Conservation (phyloP, 2,888 invertebrate species). For the Linnaemya tessellans region DNA sequence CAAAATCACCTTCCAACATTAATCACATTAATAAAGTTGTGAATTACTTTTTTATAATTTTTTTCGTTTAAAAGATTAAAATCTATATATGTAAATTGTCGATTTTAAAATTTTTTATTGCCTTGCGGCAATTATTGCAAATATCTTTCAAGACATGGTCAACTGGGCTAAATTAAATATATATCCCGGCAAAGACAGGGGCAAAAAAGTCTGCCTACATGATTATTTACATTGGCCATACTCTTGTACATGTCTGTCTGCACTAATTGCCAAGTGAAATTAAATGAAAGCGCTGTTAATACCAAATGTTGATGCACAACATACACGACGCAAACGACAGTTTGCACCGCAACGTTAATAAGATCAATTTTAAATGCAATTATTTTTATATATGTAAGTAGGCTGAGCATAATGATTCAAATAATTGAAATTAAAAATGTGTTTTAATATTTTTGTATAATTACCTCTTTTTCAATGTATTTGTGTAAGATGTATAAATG, state of each 20-base stretch:
- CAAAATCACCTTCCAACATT: too few species aligned
- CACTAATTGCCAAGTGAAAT: slow-evolving; percentile 63
- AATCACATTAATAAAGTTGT: too few species aligned
- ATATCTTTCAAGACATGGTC: not conserved
- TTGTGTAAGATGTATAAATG: too few species aligned
- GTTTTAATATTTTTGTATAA: not conserved
- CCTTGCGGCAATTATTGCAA: not conserved
- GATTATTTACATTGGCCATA: slow-evolving; percentile 45
- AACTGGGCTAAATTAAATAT: slow-evolving; percentile 18
- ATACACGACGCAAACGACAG: slow-evolving; percentile 17
- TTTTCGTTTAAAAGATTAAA: too few species aligned
- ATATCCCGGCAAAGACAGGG: not conserved
- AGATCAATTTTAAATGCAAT: slow-evolving; percentile 33
- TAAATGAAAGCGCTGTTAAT: slow-evolving; percentile 61
- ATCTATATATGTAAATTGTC: too few species aligned
- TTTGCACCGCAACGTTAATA: slow-evolving; percentile 15
- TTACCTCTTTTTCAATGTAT: not conserved
- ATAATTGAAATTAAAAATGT: not conserved
- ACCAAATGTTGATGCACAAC: not conserved
- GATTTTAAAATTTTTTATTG: not conserved
- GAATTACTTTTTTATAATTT: too few species aligned
- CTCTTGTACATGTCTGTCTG: slow-evolving; percentile 42
- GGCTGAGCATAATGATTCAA: not conserved
- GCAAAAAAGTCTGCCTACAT: not conserved
- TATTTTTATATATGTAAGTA: not conserved